phyloP scores from a whole-genome alignment of 2,888 invertebrate genomes.

The Drosophila diplacantha region DNA sequence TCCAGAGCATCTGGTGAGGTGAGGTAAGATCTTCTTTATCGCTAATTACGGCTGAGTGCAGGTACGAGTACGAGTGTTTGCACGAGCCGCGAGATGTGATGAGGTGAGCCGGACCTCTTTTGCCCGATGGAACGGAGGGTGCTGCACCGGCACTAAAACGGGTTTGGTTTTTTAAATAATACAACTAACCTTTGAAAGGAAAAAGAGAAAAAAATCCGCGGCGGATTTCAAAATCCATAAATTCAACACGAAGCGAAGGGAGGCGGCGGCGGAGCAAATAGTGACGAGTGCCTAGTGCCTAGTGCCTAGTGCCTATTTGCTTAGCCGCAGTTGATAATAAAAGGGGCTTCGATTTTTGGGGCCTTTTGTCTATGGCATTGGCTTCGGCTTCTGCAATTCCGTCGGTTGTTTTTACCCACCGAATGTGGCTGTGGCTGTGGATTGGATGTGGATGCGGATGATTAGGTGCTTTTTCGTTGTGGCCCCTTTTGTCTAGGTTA shows the following conservation, averaged over 20 bases:
- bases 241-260: conserved; percentile 26
- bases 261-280: conserved; percentile 32
- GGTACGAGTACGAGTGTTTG: conserved; percentile 19
- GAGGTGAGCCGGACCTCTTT: conserved; percentile 34
- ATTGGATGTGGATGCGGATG: conserved; percentile 24
- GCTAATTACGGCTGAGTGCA: conserved; percentile 39
- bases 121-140: conserved; percentile 34
- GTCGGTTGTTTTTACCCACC: conserved; percentile 19
- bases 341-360: conserved; percentile 42
- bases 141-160: conserved; percentile 41
- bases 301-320: conserved; percentile 32
- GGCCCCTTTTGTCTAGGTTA: conserved; percentile 46
- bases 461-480: conserved; percentile 43
- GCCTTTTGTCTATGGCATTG: conserved; percentile 46
- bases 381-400: conserved; percentile 35
- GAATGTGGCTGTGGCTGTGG: conserved; percentile 1
- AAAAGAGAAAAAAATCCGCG: conserved; percentile 20
- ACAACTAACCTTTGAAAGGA: conserved; percentile 50
- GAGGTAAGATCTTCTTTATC: conserved; percentile 41
- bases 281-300: conserved; percentile 37
- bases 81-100: conserved; percentile 15
- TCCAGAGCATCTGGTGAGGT: conserved; percentile 11
- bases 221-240: conserved; percentile 46
- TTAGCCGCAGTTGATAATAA: conserved; percentile 42
- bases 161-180: conserved; percentile 50